Base-by-base conservation (phyloP, 1,140 invertebrate species). In the Drosophila nannoptera region DNA sequence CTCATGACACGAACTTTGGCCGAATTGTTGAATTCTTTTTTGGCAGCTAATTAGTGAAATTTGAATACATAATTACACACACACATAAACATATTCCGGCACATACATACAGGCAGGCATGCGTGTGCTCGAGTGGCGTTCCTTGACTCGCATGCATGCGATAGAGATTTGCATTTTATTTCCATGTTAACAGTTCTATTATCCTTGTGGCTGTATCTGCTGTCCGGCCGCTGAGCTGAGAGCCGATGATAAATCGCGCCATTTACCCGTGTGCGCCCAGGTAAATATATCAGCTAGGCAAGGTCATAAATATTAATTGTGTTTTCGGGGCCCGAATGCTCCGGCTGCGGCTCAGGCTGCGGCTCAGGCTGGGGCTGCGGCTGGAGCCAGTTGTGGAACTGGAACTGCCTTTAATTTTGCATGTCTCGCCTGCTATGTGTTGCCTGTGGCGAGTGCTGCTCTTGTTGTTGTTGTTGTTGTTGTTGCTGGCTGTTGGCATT, bases 241-340 rank as follows among this genome's bases (percentile, higher is more conserved):
- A 52, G 49, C 49, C 70, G 63, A 81, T 86, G 81, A 86, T 86
- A 86, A 86, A 86, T 86, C 77, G 81, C 77, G 70, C 64, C 74
- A 86, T 86, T 86, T 86, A 86, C 71, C 67, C 77, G 81, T 86
- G 81, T 86, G 81, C 82, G 77, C 81, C 81, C 74, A 76, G 82
- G 77, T 77, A 86, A 76, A 86, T 86, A 86, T 86, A 87, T 86
- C 81, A 86, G 81, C 67, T 63, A 64, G 64, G 82, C 77, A 86
- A 86, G 81, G 81, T 86, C 81, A 86, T 86, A 86, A 86, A 86
- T 86, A 86, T 86, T 86, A 86, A 86, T 86, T 86, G 81, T 81
- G 74, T 84, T 72, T 80, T 63, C 40, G 46, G 55, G 67, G 49
- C 54, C 45, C 22, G 61, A 31, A 1, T 29, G 16, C 8, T 40